A percentile compares a stretch with the other conserved stretches of the same genome.
Evolutionary conservation across 2,113 vertebrate genomes (phyloP).

Genomic region (Chascanopsetta lugubris): DNA sequence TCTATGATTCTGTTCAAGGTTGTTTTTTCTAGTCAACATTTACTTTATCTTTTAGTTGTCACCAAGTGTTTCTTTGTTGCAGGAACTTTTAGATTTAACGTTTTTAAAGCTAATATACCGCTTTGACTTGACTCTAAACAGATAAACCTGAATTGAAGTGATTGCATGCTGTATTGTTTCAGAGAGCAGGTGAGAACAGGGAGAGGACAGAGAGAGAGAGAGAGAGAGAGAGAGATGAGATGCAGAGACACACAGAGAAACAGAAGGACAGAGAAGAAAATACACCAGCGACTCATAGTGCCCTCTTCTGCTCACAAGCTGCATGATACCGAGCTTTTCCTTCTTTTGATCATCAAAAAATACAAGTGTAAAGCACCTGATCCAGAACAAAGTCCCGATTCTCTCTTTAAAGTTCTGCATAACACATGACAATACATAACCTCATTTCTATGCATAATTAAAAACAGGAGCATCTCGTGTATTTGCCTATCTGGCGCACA

Average conservation of each 20-base stretch:
- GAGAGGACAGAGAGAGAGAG: constrained; percentile 23
- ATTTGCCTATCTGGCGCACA: constrained; percentile 4
- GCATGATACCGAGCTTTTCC: constrained; percentile 49
- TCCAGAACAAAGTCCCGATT: constrained; percentile 4
- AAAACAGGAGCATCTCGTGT: neutral
- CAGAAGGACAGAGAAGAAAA: constrained; percentile 24
- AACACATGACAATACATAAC: neutral
- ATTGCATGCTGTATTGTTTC: constrained; percentile 20
- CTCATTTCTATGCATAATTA: constrained; percentile 15
- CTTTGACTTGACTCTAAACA: neutral
- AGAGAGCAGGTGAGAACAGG: constrained; percentile 29
- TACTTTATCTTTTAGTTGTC: neutral
- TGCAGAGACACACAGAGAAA: constrained; percentile 32
- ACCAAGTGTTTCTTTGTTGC: neutral
- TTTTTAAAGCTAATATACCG: too few species aligned
- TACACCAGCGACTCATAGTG: constrained; percentile 76
- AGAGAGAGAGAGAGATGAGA: constrained; percentile 30
- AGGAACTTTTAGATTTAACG: neutral
- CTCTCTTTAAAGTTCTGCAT: constrained; percentile 5
- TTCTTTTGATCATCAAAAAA: constrained; percentile 42
- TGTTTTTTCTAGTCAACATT: neutral
- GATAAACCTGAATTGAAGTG: constrained; percentile 7
- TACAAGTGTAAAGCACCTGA: constrained; percentile 21
- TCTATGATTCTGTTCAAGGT: neutral
- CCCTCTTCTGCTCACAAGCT: constrained; percentile 81